Conservation (phyloP, 2,113 vertebrate species). For the Tachysurus fulvidraco region DNA sequence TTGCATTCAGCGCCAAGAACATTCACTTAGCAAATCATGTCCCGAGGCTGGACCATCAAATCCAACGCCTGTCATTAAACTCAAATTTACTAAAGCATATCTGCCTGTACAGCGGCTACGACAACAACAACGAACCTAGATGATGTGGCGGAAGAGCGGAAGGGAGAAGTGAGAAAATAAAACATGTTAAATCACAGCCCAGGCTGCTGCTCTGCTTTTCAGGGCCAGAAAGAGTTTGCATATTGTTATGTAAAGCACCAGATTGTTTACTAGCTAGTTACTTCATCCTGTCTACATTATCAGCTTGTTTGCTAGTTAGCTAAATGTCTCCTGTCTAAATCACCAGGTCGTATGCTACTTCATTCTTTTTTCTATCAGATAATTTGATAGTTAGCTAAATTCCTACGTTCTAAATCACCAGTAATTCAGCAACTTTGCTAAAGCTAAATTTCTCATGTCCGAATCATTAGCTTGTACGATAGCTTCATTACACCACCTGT, state of each 20-base stretch:
- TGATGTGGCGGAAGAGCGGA: not conserved
- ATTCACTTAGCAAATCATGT: conserved; percentile 35
- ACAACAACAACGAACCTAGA: not conserved
- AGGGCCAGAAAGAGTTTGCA: not conserved
- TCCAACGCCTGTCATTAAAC: conserved; percentile 11
- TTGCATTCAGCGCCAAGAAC: conserved; percentile 16
- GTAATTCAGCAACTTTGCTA: not conserved
- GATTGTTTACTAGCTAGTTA: not conserved
- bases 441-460: not conserved
- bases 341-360: not conserved
- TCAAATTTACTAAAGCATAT: conserved; percentile 27
- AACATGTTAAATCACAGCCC: not conserved
- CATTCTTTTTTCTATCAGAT: not conserved
- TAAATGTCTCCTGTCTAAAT: not conserved
- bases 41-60: conserved; percentile 26
- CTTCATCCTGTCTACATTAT: not conserved
- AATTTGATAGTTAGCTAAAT: not conserved
- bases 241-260: not conserved
- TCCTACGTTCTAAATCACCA: not conserved
- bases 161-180: not conserved
- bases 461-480: not conserved
- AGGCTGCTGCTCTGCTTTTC: not conserved
- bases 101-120: not conserved
- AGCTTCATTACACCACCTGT: not conserved
- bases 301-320: not conserved